Base-by-base conservation (phyloP, 2,888 invertebrate species). In the Brenthis hecate region DNA sequence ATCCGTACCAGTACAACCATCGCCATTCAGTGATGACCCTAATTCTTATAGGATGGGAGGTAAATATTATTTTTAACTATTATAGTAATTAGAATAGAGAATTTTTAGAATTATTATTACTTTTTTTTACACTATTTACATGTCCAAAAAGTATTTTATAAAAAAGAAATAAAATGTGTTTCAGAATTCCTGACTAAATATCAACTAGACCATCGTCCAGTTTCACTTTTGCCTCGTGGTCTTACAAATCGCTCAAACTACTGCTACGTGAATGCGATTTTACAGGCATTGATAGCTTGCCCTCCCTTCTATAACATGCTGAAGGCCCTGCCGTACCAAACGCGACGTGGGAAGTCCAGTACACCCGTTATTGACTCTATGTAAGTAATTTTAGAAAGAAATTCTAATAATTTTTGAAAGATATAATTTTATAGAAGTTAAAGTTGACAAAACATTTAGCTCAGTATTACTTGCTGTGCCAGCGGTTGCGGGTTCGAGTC, bases 221-320 rank as follows among this genome's bases (percentile, higher is more conserved):
- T 97, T 36, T 95, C 97, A 72, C 92, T 99, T 56, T 94, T 96
- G 80, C 98, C 99, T 0, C 95, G 99, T 63, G 99, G 99, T 0
- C 94, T 99, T 61, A 96, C 96, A 65, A 99, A 99, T 88, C 96
- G 96, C 74, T 97, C 97, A 73, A 99, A 99, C 91, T 99, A 98
- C 89, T 99, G 99, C 91, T 99, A 99, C 83, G 97, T 99, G 72
- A 99, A 99, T 89, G 97, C 99, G 23, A 98, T 98, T 74, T 92
- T 99, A 51, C 98, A 99, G 89, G 98, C 99, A 0, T 89, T 99
- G 76, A 94, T 99, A 47, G 98, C 98, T 14, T 99, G 99, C 84
- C 98, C 99, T 19, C 98, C 99, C 0, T 97, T 99, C 89, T 98
- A 98, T 87, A 98, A 99, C 90, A 94, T 99, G 82, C 93, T 99